phyloP scores from a whole-genome alignment of 2,888 invertebrate genomes.

The Cabera pusaria region DNA sequence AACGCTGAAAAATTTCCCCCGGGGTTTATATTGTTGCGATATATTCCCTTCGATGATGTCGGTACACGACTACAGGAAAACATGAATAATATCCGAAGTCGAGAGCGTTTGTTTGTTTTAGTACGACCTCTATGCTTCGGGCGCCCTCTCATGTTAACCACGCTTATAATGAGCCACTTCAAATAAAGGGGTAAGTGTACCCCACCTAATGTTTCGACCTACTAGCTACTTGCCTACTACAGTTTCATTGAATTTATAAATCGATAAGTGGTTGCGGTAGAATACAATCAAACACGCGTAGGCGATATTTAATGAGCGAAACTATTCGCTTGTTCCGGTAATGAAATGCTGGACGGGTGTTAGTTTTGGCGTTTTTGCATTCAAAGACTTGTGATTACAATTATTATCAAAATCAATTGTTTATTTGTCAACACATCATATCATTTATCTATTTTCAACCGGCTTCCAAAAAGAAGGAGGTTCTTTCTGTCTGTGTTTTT shows the following conservation, averaged over 20 bases:
- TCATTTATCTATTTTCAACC: too few species aligned
- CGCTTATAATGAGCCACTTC: conserved; percentile 24
- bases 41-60: conserved; percentile 45
- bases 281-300: conserved; percentile 6
- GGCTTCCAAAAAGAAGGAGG: too few species aligned
- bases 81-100: conserved; percentile 33
- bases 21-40: conserved; percentile 45
- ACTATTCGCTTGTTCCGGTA: conserved; percentile 6
- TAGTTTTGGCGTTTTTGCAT: too few species aligned
- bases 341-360: not conserved
- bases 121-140: conserved; percentile 10
- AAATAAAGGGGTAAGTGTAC: conserved; percentile 11
- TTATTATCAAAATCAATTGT: too few species aligned
- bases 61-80: conserved; percentile 32
- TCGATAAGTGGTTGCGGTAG: conserved; percentile 8
- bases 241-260: conserved; percentile 11
- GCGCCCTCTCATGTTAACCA: conserved; percentile 17
- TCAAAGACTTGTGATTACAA: too few species aligned
- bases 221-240: not conserved
- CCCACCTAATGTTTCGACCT: conserved; percentile 3
- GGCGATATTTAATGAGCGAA: conserved; percentile 9
- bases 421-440: too few species aligned
- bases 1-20: conserved; percentile 49
- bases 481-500: too few species aligned
- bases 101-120: conserved; percentile 29